These are phyloP conservation scores for Scaptodrosophila latifasciaeformis DNA, from an alignment of 2,888 invertebrate species.

Conservation along the genomic window DNA sequence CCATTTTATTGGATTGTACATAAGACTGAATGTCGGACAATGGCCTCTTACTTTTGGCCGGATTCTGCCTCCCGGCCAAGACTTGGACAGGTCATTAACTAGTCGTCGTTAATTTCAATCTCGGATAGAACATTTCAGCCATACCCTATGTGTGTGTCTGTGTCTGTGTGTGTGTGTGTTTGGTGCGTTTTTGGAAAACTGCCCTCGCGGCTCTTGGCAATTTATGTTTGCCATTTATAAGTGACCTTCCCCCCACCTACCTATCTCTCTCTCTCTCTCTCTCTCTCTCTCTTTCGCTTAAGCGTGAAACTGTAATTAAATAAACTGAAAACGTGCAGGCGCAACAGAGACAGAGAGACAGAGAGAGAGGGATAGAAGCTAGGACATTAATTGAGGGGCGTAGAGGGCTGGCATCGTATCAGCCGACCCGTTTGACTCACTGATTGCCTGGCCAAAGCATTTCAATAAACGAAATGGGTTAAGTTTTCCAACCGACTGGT, in stretches of 20 bases:
- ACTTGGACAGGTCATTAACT: slow-evolving; percentile 45
- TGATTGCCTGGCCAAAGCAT: background rate
- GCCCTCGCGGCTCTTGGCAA: background rate
- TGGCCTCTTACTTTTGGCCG: background rate
- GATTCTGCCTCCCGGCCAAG: too few relatives aligned
- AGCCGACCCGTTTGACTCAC: background rate
- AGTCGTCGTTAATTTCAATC: slow-evolving; percentile 58
- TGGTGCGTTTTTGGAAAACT: background rate
- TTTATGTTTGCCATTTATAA: slow-evolving; percentile 17
- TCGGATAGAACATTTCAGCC: slow-evolving; percentile 21
- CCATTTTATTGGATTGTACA: slow-evolving; percentile 38
- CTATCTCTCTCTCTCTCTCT: too few relatives aligned
- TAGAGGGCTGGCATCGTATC: background rate
- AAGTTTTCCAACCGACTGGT: background rate
- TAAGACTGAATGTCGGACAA: slow-evolving; percentile 6
- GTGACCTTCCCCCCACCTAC: too few relatives aligned
- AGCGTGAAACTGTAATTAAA: slow-evolving; percentile 35
- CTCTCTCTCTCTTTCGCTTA: too few relatives aligned
- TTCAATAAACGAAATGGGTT: background rate
- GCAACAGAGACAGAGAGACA: background rate
- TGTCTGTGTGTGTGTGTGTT: slow-evolving; percentile 3
- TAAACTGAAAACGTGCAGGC: slow-evolving; percentile 34
- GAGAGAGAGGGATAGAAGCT: too few relatives aligned
- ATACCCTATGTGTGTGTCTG: slow-evolving; percentile 10
- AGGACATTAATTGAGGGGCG: background rate